phyloP scores from a whole-genome alignment of 2,113 vertebrate genomes.

The Rhynchomys soricoides region DNA sequence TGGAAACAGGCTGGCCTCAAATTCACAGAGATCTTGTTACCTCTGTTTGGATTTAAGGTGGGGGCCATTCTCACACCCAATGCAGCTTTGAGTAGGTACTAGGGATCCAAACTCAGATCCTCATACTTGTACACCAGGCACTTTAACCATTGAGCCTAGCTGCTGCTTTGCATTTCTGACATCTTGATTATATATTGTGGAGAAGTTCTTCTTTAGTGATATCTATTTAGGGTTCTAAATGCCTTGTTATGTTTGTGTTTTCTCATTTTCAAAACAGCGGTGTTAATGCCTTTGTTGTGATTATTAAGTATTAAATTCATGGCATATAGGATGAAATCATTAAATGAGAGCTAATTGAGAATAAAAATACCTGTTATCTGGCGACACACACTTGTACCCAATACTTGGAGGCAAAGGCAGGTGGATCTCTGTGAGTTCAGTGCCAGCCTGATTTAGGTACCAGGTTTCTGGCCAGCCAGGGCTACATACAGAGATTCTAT shows the following conservation, averaged over 20 bases:
- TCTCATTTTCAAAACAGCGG: neutral
- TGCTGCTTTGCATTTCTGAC: neutral
- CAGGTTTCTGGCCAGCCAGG: neutral
- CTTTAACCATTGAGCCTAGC: neutral
- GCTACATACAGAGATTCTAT: neutral
- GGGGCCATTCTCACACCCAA: neutral
- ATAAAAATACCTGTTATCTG: neutral
- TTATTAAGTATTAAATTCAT: neutral
- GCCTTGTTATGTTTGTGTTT: neutral
- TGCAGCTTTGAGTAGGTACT: neutral
- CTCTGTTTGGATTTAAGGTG: neutral
- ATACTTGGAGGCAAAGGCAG: neutral
- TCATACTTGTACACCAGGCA: neutral
- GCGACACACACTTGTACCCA: neutral
- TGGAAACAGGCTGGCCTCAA: neutral
- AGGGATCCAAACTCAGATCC: neutral
- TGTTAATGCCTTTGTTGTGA: neutral
- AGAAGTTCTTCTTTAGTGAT: neutral
- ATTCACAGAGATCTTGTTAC: neutral
- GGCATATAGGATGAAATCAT: neutral
- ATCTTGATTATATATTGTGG: neutral
- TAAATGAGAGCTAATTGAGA: slow-evolving; percentile 1
- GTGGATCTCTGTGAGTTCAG: neutral
- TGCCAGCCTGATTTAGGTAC: neutral
- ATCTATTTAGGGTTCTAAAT: neutral